A percentile compares a stretch with the other conserved stretches of the same genome.
Conservation (phyloP, 2,113 vertebrate genomes). For the Bambusicola thoracicus region DNA sequence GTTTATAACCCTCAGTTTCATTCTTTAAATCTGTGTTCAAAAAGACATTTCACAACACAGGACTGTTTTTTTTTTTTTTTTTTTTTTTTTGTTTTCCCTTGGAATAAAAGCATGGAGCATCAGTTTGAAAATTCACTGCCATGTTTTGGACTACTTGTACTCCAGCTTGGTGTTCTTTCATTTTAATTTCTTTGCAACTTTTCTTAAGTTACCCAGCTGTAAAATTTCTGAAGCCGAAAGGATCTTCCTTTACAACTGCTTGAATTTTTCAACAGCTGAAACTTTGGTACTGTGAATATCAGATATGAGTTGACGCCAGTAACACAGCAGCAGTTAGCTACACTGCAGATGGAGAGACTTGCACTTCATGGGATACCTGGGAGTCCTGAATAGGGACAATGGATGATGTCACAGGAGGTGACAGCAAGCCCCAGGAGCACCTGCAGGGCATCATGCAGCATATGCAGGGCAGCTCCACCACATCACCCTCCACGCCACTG, state of each 20-base stretch:
- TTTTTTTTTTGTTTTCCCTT: neutral
- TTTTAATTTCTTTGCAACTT: neutral
- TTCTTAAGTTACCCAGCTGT: neutral
- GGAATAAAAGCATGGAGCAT: conserved; percentile 51
- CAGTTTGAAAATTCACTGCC: conserved; percentile 13
- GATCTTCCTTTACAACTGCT: neutral
- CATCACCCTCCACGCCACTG: rapidly evolving
- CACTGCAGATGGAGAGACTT: conserved; percentile 15
- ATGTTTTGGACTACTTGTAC: neutral
- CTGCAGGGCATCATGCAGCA: conserved; percentile 24
- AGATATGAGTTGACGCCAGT: conserved; percentile 28
- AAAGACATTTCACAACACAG: conserved; percentile 77
- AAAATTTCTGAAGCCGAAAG: conserved; percentile 37
- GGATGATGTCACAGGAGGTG: neutral
- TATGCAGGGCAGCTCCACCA: neutral
- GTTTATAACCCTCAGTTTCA: conserved; percentile 79
- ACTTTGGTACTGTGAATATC: neutral
- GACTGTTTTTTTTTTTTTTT: neutral
- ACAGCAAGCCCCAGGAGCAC: conserved; percentile 49
- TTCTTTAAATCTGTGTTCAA: conserved; percentile 80
- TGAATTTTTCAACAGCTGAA: conserved; percentile 45
- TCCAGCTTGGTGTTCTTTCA: neutral
- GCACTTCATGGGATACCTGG: conserved; percentile 21
- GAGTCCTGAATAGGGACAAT: neutral
- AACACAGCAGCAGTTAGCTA: neutral